These are phyloP conservation scores for Platorchestia sp. DNA, from an alignment of 1,140 invertebrate species.

Conservation along the genomic window DNA sequence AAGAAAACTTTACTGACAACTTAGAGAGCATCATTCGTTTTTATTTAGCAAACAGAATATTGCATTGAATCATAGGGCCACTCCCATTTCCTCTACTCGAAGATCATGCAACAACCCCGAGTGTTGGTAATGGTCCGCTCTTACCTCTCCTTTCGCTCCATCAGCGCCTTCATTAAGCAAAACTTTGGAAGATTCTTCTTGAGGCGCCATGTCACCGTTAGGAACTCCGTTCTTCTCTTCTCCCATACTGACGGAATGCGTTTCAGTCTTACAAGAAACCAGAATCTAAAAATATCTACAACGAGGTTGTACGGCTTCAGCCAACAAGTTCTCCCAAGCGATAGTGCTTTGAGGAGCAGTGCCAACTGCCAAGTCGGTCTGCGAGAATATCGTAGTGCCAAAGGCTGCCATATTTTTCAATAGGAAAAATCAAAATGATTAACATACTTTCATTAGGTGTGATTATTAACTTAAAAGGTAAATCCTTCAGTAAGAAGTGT, in stretches of 20 bases:
- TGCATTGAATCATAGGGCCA: neutral
- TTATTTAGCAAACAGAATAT: neutral
- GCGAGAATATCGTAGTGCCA: neutral
- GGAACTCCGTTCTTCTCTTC: conserved; percentile 51
- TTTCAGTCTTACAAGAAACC: neutral
- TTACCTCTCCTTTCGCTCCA: conserved; percentile 43
- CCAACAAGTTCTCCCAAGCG: neutral
- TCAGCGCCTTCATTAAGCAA: conserved; percentile 43
- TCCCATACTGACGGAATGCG: conserved; percentile 3
- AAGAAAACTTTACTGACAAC: neutral
- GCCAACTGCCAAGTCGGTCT: conserved; percentile 14
- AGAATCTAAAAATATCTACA: conserved; percentile 13
- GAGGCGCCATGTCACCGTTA: conserved; percentile 43
- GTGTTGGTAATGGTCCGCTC: neutral
- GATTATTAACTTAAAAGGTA: neutral
- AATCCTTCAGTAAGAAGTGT: neutral
- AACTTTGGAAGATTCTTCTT: conserved; percentile 48
- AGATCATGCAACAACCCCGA: neutral
- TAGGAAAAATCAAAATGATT: neutral
- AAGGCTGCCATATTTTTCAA: neutral
- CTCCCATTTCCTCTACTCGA: conserved; percentile 17
- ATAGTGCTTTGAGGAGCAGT: neutral
- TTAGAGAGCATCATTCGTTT: neutral
- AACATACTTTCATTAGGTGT: neutral
- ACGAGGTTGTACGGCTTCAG: neutral